Evolutionary conservation across 2,888 invertebrate species (phyloP), one percentile per base, ranked within the genome.

Genomic region (Pristionchus exspectatus): DNA sequence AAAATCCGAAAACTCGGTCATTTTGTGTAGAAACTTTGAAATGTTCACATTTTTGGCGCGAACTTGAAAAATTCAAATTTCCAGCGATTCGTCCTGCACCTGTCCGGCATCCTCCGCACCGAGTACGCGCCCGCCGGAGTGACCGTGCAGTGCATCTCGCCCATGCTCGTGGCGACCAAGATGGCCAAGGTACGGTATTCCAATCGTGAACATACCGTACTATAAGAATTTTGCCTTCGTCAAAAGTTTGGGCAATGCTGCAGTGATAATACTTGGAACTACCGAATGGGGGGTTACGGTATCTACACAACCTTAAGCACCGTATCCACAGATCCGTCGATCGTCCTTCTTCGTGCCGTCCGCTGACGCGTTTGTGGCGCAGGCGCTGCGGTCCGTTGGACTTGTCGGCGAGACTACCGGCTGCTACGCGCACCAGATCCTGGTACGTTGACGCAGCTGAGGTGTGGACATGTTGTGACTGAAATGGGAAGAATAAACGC

Each of bases 121-220:
- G 96, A 96, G 93, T 96, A 96, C 92, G 92, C 90, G 9, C 88
- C 91, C 66, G 95, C 94, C 89, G 96, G 96, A 69, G 94, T 96
- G 90, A 93, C 93, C 86, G 93, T 96, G 66, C 94, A 94, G 90
- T 92, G 93, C 21, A 92, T 94, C 72, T 91, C 91, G 50, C 94
- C 94, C 54, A 93, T 94, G 93, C 88, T 94, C 90, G 94, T 94
- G 30, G 92, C 94, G 88, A 94, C 94, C 63, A 94, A 94, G 89
- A 92, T 94, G 94, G 92, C 93, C 91, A 93, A 93, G 90, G 92
- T 88, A 56, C 14, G 33, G 69, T 72, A 18, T 38, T 38, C 5
- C 5, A 38, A 38, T 38, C 2, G 5, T 38, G 38, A n/a, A n/a
- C n/a, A n/a, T n/a, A n/a, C n/a, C n/a, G n/a, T n/a, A n/a, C n/a